phyloP scores from a whole-genome alignment of 2,797 vertebrate genomes.

The Manis javanica region DNA sequence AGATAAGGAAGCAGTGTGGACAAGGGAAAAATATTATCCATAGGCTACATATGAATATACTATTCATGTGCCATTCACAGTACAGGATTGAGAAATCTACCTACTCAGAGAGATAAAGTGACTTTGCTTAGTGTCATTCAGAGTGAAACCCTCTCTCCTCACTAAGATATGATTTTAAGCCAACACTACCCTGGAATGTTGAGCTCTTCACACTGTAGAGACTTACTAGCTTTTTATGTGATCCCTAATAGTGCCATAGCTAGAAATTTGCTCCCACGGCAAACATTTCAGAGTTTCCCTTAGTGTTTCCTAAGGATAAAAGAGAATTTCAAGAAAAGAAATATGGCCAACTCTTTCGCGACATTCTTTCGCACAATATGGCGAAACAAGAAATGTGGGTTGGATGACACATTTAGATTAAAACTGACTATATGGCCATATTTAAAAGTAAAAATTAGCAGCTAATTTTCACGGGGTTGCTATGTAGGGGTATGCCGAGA shows the following conservation, averaged over 20 bases:
- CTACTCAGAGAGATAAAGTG: constrained; percentile 18
- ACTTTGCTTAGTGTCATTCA: background rate
- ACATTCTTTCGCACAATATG: constrained; percentile 4
- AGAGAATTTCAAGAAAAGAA: constrained; percentile 26
- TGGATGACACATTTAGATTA: constrained; percentile 19
- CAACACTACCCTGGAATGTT: background rate
- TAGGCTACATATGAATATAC: background rate
- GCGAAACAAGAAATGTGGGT: constrained; percentile 54
- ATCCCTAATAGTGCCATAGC: background rate
- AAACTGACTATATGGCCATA: background rate
- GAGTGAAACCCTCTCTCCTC: background rate
- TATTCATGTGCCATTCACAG: background rate
- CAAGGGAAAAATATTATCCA: constrained; percentile 24
- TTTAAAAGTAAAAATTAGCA: constrained; percentile 5
- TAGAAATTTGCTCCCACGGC: background rate
- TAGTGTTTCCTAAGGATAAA: constrained; percentile 37
- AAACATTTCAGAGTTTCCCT: constrained; percentile 57
- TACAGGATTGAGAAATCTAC: constrained; percentile 12
- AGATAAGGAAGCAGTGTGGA: background rate
- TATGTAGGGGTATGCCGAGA: background rate
- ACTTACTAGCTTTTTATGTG: background rate
- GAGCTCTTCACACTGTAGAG: background rate
- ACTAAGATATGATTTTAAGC: background rate
- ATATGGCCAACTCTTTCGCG: constrained; percentile 37
- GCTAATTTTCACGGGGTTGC: background rate